phyloP scores from a whole-genome alignment of 2,797 vertebrate genomes.

The Hybognathus amarus region DNA sequence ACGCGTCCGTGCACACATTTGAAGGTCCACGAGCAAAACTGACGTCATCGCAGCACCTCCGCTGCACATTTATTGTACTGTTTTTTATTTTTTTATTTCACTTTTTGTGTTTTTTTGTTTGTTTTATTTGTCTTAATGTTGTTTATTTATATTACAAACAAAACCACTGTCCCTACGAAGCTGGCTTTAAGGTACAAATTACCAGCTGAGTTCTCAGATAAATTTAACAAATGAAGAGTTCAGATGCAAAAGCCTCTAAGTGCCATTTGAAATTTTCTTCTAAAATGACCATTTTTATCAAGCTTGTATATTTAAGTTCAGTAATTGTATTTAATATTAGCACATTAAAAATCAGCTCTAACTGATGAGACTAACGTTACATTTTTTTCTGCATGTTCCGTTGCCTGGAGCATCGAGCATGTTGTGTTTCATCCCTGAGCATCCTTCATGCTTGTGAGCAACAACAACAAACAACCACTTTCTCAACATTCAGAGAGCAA shows the following conservation, averaged over 20 bases:
- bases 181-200: not conserved
- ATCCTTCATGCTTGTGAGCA: constrained; percentile 10
- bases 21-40: not conserved
- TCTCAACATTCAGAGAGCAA: constrained; percentile 8
- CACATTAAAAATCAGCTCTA: not conserved
- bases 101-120: not conserved
- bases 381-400: not conserved
- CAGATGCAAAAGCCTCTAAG: too few relatives aligned
- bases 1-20: not conserved
- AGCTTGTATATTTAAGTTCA: too few relatives aligned
- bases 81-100: not conserved
- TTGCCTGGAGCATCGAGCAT: not conserved
- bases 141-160: not conserved
- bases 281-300: too few relatives aligned
- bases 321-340: not conserved
- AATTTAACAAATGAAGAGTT: too few relatives aligned
- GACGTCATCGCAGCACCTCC: not conserved
- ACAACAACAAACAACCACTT: constrained; percentile 10
- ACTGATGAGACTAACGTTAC: not conserved
- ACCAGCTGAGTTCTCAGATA: too few relatives aligned
- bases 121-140: not conserved
- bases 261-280: too few relatives aligned
- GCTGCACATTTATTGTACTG: not conserved
- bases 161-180: not conserved
- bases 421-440: constrained; percentile 31